These are phyloP conservation scores for Tetranychus truncatus DNA, from an alignment of 2,888 invertebrate genomes.

Conservation along the genomic window DNA sequence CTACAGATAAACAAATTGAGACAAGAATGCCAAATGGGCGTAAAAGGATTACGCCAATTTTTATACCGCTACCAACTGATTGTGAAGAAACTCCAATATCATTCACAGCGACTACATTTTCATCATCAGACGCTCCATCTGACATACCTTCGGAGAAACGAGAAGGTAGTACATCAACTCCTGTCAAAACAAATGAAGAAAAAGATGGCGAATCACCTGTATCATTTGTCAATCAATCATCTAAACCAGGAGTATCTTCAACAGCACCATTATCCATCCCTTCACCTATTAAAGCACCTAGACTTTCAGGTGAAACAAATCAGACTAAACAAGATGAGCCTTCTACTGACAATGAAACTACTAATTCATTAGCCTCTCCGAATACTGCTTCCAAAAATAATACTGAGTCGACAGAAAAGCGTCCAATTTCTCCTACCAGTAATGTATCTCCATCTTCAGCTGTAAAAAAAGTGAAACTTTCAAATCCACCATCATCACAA, in stretches of 20 bases:
- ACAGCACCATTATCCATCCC: not conserved
- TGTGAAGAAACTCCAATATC: conserved; percentile 23
- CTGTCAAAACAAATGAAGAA: not conserved
- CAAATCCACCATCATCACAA: not conserved
- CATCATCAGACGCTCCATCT: conserved; percentile 57
- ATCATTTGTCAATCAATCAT: not conserved
- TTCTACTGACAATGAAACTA: not conserved
- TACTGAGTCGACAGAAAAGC: not conserved
- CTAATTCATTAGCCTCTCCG: not conserved
- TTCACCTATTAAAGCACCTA: conserved; percentile 5
- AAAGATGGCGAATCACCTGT: not conserved
- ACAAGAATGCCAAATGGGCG: conserved; percentile 83
- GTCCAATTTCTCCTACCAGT: not conserved
- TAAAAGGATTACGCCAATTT: conserved; percentile 86
- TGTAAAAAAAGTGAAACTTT: not conserved
- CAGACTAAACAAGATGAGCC: not conserved
- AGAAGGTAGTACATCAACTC: not conserved
- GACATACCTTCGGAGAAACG: conserved; percentile 38
- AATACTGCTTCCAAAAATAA: not conserved
- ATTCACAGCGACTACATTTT: conserved; percentile 30
- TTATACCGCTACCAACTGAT: conserved; percentile 47
- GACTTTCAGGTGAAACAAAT: not conserved
- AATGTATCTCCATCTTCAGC: not conserved
- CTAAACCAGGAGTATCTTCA: not conserved
- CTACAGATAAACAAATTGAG: conserved; percentile 71